Base-by-base conservation (phyloP, 2,888 invertebrate genomes). In the Galerucella pusilla region DNA sequence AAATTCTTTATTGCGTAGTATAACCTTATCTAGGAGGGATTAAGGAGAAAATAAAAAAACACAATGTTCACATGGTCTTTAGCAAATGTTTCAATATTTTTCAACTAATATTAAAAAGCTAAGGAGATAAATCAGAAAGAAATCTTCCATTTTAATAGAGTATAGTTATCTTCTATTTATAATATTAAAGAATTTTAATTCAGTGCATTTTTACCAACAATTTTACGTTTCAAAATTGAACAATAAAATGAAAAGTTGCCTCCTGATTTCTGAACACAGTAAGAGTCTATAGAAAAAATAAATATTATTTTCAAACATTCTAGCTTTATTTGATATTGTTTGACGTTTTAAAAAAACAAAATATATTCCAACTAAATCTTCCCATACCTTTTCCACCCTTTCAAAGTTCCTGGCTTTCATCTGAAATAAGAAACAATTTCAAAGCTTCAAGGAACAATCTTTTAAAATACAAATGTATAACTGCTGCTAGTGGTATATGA, bases 351-450 rank as follows among this genome's bases (percentile, higher is more conserved):
- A 73, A 65, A 71, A 78, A 76, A 71, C 68, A 75, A 68, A 54
- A 68, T 49, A 65, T 64, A 64, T 68, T 20, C 54, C 57, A 68
- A 57, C 20, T 66, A 70, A 72, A 71, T 45, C 16, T 73, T 75
- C 72, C 80, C 85, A 83, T 92, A 97, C 97, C 94, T 98, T 98
- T 92, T 99, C 99, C 61, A 99, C 99, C 87, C 95, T 95, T 88
- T 99, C 99, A 90, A 96, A 99, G 90, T 98, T 97, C 88, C 97
- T 92, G 81, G 95, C 94, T 88, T 98, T 98, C 94, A 99, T 96
- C 97, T 97, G 93, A 78, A 93, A 83, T n/a, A 65, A 83, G 82
- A 82, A 83, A 83, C 59, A 52, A 25, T 57, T 49, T 25, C 35
- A 42, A 65, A 65, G 7, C 20, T 16, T 64, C 10, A n/a, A 11